Evolutionary conservation across 2,797 vertebrate genomes (phyloP).

Genomic region (Capromys pilorides): DNA sequence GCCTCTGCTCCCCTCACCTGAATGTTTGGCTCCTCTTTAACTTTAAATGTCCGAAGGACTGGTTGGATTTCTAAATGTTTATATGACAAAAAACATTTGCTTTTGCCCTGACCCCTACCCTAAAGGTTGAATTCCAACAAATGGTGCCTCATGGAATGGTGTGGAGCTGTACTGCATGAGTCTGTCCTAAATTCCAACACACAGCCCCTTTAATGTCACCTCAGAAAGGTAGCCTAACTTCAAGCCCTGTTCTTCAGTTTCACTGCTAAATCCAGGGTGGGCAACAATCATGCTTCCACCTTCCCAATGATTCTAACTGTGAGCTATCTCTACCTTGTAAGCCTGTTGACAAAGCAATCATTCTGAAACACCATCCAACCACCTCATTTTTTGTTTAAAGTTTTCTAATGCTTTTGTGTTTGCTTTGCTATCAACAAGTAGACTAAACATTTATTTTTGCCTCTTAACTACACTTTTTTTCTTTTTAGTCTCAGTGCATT

Average conservation of each 20-base stretch:
- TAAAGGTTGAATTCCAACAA: not conserved
- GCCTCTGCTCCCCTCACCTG: not conserved
- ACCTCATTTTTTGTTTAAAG: not conserved
- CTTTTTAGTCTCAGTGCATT: not conserved
- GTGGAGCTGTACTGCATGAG: not conserved
- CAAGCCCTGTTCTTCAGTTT: not conserved
- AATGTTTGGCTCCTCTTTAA: not conserved
- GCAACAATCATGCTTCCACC: not conserved
- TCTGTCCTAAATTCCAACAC: not conserved
- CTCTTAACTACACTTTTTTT: not conserved
- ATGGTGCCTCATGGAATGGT: not conserved
- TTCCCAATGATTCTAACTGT: not conserved
- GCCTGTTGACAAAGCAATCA: not conserved
- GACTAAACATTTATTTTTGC: not conserved
- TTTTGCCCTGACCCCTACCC: not conserved
- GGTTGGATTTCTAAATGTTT: not conserved
- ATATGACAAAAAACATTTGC: not conserved
- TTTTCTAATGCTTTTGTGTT: not conserved
- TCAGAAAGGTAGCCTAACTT: not conserved
- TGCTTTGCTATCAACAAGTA: not conserved
- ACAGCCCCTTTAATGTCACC: not conserved
- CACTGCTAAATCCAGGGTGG: accelerated
- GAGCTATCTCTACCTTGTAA: not conserved
- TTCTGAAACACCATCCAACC: not conserved
- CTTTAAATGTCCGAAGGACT: not conserved